Conservation (phyloP, 2,797 vertebrate genomes). For the Halcyon chelicuti region DNA sequence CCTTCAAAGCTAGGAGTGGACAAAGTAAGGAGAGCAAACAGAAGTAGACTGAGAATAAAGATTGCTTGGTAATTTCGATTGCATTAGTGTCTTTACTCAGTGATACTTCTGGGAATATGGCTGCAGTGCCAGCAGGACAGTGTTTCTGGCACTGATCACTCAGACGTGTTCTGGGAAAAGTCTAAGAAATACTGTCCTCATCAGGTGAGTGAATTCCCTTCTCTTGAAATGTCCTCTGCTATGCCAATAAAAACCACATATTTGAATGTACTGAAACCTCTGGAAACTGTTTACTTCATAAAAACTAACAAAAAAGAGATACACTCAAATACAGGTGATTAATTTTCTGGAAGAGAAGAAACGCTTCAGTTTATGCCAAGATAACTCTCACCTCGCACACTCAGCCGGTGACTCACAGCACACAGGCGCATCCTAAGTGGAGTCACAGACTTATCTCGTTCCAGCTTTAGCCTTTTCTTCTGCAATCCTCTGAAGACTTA, state of each 20-base stretch:
- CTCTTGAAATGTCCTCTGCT: neutral
- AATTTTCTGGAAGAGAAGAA: constrained; percentile 37
- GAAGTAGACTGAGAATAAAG: neutral
- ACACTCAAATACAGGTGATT: constrained; percentile 28
- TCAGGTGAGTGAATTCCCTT: neutral
- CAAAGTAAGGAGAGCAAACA: neutral
- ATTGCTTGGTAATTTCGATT: neutral
- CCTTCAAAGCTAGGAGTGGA: neutral
- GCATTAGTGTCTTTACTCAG: neutral
- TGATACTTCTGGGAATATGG: constrained; percentile 28
- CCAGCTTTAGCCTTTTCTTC: neutral
- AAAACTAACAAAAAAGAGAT: neutral
- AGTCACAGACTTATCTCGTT: neutral
- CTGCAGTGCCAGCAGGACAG: neutral
- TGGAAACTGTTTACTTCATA: constrained; percentile 13
- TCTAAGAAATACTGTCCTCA: neutral
- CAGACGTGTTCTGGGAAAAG: constrained; percentile 28
- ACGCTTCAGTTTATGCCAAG: constrained; percentile 7
- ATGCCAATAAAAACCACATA: constrained; percentile 19
- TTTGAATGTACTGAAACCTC: neutral
- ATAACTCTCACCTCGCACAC: neutral
- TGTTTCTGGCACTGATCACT: constrained; percentile 39
- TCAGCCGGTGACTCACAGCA: constrained; percentile 44
- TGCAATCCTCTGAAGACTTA: neutral
- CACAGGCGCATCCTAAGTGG: neutral